Percentiles rank a stretch among this genome's conserved stretches.
Evolutionary conservation across 2,888 invertebrate genomes (phyloP).

Genomic region (Conus canariensis): DNA sequence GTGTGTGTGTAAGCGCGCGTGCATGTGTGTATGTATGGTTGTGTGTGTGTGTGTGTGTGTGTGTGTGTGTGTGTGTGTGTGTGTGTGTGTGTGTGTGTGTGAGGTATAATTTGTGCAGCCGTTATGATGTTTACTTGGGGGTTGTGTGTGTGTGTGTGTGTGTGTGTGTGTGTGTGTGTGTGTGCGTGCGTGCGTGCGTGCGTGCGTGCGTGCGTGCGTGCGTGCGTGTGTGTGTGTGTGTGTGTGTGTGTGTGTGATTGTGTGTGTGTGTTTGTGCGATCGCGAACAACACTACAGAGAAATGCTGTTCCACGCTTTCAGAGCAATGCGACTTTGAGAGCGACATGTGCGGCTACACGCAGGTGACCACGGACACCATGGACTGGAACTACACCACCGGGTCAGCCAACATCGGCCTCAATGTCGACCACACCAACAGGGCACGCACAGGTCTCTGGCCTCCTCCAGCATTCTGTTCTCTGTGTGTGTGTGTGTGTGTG

Average conservation of each 20-base stretch:
- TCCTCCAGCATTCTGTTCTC: too few species aligned
- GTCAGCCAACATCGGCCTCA: slow-evolving; percentile 60
- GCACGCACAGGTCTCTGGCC: background rate
- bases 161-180: too few species aligned
- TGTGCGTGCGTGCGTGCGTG: background rate
- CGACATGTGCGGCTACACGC: slow-evolving; percentile 69
- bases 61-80: too few species aligned
- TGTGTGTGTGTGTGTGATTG: background rate
- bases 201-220: background rate
- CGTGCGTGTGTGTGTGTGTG: background rate
- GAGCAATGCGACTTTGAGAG: slow-evolving; percentile 63
- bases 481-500: too few species aligned
- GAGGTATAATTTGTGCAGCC: too few species aligned
- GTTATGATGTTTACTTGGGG: background rate
- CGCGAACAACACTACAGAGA: background rate
- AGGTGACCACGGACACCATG: slow-evolving; percentile 66
- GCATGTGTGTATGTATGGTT: too few species aligned
- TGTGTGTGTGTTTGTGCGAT: background rate
- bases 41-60: too few species aligned
- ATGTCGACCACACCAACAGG: slow-evolving; percentile 62
- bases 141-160: too few species aligned
- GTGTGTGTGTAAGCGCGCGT: too few species aligned
- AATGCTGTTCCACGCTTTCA: background rate
- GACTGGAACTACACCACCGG: slow-evolving; percentile 74
- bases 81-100: too few species aligned